A percentile compares a stretch with the other conserved stretches of the same genome.
These are phyloP conservation scores for Scomber scombrus DNA, from an alignment of 2,113 vertebrate species.

Conservation along the genomic window DNA sequence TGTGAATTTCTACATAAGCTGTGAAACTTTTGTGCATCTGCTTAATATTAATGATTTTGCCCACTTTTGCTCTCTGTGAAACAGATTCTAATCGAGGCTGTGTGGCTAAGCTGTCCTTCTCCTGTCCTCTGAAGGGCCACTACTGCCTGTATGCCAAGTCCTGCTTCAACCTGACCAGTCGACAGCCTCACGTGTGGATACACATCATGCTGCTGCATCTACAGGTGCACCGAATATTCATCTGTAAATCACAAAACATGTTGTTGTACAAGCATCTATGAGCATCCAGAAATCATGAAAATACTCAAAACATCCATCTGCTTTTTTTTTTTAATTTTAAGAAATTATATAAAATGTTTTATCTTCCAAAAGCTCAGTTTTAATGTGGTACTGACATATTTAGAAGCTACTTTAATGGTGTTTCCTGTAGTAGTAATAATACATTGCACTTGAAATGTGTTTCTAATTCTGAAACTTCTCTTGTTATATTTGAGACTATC, in stretches of 20 bases:
- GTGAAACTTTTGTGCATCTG: background rate
- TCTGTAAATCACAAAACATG: background rate
- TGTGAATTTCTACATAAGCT: background rate
- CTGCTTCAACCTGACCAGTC: slow-evolving; percentile 91
- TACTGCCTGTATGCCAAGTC: slow-evolving; percentile 97
- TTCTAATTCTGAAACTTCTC: background rate
- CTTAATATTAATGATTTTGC: background rate
- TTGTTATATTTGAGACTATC: background rate
- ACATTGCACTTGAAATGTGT: background rate
- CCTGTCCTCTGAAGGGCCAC: slow-evolving; percentile 92
- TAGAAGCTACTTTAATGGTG: background rate
- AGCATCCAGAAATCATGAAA: no score
- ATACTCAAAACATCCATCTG: no score
- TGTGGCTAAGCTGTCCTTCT: slow-evolving; percentile 93
- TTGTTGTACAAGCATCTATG: background rate
- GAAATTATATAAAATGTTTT: background rate
- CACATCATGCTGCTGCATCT: slow-evolving; percentile 95
- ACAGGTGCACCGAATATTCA: slow-evolving; percentile 84
- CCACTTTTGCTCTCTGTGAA: slow-evolving; percentile 3
- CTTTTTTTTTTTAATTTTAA: background rate
- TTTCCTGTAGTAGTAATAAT: background rate
- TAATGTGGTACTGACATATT: background rate
- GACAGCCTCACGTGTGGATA: slow-evolving; percentile 93
- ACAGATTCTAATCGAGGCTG: slow-evolving; percentile 88
- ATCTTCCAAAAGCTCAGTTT: background rate